Conservation (phyloP, 2,888 invertebrate species). For the Frankliniella intonsa region DNA sequence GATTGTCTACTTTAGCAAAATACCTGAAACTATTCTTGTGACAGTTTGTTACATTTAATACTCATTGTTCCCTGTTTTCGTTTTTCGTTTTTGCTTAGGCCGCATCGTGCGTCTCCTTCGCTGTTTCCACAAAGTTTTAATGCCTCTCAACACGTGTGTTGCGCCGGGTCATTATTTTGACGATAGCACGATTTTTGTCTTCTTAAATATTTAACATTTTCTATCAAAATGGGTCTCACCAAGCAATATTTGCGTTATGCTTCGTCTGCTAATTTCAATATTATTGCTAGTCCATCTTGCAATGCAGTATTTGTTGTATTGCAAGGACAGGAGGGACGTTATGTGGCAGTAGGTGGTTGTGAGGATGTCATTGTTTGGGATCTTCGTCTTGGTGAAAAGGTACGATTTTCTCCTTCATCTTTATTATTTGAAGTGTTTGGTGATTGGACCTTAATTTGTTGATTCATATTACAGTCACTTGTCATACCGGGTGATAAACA, state of each 20-base stretch:
- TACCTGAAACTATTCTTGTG: too few relatives aligned
- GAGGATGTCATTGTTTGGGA: constrained; percentile 95
- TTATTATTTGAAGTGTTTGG: background rate
- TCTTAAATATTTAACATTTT: background rate
- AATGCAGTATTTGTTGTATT: constrained; percentile 75
- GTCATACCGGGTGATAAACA: constrained; percentile 75
- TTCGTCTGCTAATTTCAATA: constrained; percentile 78
- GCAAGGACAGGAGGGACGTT: constrained; percentile 73
- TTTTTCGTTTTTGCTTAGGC: too few relatives aligned
- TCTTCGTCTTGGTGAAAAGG: constrained; percentile 76
- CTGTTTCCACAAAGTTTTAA: background rate
- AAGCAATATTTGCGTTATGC: constrained; percentile 91
- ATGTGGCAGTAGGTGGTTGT: constrained; percentile 85
- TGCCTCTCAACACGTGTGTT: background rate
- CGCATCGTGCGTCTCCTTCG: too few relatives aligned
- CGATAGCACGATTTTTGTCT: background rate
- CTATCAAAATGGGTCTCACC: constrained; percentile 70
- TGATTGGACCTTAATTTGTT: background rate
- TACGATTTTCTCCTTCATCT: constrained; percentile 42
- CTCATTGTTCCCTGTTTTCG: too few relatives aligned
- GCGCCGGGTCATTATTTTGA: background rate
- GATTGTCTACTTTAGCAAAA: too few relatives aligned
- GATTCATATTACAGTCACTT: constrained; percentile 56
- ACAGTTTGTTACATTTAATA: too few relatives aligned
- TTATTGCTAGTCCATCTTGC: constrained; percentile 74